These are phyloP conservation scores for Ameiurus melas DNA, from an alignment of 2,113 vertebrate genomes.

Conservation along the genomic window DNA sequence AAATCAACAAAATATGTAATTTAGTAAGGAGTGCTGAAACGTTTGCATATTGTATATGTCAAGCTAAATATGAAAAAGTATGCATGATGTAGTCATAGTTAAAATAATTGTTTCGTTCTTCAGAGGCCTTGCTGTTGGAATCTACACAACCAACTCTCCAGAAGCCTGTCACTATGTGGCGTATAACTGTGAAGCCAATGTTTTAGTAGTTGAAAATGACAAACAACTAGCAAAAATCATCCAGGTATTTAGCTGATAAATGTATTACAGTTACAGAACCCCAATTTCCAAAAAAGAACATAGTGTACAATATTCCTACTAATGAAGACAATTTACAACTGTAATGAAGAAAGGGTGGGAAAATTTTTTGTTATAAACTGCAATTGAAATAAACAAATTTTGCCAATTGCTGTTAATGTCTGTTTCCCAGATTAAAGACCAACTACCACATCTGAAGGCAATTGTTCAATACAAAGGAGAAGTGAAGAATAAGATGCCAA, in stretches of 20 bases:
- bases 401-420: neutral
- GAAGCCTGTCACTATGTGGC: conserved; percentile 76
- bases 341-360: neutral
- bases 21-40: neutral
- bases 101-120: neutral
- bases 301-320: neutral
- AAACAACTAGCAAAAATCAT: conserved; percentile 77
- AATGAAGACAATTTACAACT: neutral
- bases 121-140: conserved; percentile 74
- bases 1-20: neutral
- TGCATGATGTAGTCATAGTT: neutral
- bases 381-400: neutral
- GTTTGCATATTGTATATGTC: neutral
- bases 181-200: conserved; percentile 68
- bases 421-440: conserved; percentile 68
- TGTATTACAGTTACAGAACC: neutral
- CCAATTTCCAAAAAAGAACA: neutral
- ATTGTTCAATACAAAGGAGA: conserved; percentile 78
- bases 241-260: conserved; percentile 60
- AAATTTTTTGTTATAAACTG: neutral
- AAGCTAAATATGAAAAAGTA: neutral
- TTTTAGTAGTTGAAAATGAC: conserved; percentile 77
- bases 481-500: conserved; percentile 66
- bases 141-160: conserved; percentile 76
- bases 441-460: conserved; percentile 76